Base-by-base conservation (phyloP, 2,797 vertebrate species). In the Chromobotia macracanthus region DNA sequence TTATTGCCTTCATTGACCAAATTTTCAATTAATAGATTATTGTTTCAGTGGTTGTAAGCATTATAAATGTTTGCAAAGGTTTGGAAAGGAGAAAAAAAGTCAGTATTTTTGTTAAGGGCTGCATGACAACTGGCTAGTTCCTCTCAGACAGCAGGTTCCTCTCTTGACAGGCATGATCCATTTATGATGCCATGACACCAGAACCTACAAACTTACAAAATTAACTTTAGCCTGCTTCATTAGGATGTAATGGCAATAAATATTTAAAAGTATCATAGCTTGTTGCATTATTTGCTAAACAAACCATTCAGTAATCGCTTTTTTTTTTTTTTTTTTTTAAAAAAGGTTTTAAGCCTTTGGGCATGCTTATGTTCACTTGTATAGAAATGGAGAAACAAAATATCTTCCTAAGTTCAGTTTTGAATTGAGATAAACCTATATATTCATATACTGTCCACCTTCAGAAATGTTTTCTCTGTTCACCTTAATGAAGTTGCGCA, bases 361-460 rank as follows among this genome's bases (percentile, higher is more conserved):
- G 83, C 84, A 86, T 84, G 85, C 83, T 85, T 80, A 79, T 86
- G 86, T 72, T 84, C 71, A 68, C 72, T 84, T 87, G 83, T 85
- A 82, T 80, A 74, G 80, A 82, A 79, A 82, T 67, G 16, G 41
- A 84, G 69, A 83, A 82, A 75, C 83, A 48, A 77, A 78, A 84
- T 84, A 83, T 86, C 77, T 84, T 84, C 76, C 79, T 75, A 74
- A 84, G 76, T 85, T 75, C 78, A 58, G 71, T 73, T 80, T 80
- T 74, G 78, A 86, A 84, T 84, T 89, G 83, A 90, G 72, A 90
- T 84, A 87, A 84, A 87, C 83, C 73, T 91, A 87, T 90, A 91
- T 91, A 91, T 79, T 83, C 83, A 79, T 90, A 89, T 88, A 90
- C 77, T 88, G 85, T 91, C 89, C 81, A 87, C 85, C 87, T 89